Conservation (phyloP, 2,888 invertebrate genomes). For the Drosophila conformis region DNA sequence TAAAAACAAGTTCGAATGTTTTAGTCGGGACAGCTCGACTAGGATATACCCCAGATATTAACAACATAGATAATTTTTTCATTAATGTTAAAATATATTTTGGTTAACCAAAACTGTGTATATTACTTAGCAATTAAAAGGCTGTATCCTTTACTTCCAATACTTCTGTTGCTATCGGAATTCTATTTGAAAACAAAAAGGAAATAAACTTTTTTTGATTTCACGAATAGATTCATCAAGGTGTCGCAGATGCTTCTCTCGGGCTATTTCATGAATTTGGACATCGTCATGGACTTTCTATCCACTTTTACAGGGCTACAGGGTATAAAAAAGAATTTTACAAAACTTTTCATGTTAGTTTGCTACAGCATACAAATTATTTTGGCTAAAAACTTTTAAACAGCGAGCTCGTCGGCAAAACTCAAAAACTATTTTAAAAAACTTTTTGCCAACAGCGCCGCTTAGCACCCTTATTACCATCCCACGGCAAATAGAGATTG, state of each 20-base stretch:
- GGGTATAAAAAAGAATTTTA: slow-evolving; percentile 40
- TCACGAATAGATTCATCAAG: background rate
- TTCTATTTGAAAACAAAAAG: background rate
- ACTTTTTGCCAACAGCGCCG: slow-evolving; percentile 34
- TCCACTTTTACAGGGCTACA: background rate
- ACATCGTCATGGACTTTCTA: background rate
- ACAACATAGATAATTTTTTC: background rate
- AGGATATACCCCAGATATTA: background rate
- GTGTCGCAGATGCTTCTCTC: background rate
- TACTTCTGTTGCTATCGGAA: background rate
- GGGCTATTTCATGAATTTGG: no score
- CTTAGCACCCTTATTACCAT: slow-evolving; percentile 3
- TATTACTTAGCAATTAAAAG: no score
- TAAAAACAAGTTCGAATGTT: background rate
- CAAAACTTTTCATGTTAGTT: slow-evolving; percentile 64
- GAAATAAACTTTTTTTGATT: background rate
- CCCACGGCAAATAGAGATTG: slow-evolving; percentile 53
- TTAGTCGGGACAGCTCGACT: background rate
- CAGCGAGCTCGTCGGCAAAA: slow-evolving; percentile 19
- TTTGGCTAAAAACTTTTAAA: slow-evolving; percentile 60
- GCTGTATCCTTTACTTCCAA: no score
- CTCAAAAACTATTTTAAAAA: slow-evolving; percentile 63
- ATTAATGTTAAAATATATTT: background rate
- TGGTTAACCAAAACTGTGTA: background rate
- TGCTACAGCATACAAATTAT: slow-evolving; percentile 75